These are phyloP conservation scores for Onychomys torridus DNA, from an alignment of 2,797 vertebrate genomes.

Conservation along the genomic window DNA sequence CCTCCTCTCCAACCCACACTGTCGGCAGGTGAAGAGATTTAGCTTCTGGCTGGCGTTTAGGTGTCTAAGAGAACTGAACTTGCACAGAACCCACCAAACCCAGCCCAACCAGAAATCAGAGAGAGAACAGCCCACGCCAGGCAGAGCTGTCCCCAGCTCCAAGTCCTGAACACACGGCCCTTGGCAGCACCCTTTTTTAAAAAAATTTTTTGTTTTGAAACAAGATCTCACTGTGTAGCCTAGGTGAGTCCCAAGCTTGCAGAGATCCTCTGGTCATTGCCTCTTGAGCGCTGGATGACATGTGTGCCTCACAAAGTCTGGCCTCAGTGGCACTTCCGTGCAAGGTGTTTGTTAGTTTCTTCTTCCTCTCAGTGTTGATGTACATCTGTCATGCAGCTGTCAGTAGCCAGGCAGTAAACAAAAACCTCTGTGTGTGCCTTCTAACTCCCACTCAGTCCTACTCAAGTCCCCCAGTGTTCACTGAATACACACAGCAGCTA, in stretches of 20 bases:
- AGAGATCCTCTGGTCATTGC: background rate
- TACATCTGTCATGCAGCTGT: background rate
- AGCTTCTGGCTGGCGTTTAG: background rate
- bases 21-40: background rate
- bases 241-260: too few relatives aligned
- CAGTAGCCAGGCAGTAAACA: background rate
- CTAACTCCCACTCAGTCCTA: background rate
- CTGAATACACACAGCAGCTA: background rate
- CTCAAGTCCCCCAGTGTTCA: background rate
- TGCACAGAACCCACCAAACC: background rate
- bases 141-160: background rate
- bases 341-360: background rate
- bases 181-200: background rate
- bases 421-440: background rate
- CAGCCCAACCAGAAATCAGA: background rate
- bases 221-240: background rate
- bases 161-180: background rate
- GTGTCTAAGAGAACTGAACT: background rate
- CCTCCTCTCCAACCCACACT: background rate
- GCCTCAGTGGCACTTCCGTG: background rate
- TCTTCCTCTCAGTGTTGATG: background rate
- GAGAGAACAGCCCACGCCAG: background rate
- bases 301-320: background rate
- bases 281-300: background rate
- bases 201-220: background rate